Conservation (phyloP, 2,888 invertebrate genomes). For the Sclerodermus sp. region DNA sequence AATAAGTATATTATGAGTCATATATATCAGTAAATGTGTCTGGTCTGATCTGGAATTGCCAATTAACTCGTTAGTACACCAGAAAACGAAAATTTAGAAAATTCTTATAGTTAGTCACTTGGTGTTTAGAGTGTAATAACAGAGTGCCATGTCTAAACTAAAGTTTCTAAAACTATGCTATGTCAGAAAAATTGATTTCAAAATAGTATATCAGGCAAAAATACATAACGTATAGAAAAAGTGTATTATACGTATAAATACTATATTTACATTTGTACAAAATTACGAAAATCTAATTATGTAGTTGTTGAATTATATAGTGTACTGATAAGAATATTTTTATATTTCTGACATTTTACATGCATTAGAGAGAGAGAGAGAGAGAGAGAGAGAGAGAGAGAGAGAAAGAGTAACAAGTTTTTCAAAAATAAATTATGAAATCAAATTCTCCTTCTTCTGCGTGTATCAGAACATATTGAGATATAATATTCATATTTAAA, state of each 20-base stretch:
- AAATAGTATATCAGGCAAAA: conserved; percentile 28
- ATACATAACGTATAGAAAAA: conserved; percentile 14
- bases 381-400: no score
- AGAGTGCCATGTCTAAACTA: conserved; percentile 42
- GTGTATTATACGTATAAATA: conserved; percentile 4
- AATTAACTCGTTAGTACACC: conserved; percentile 26
- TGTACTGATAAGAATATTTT: no score
- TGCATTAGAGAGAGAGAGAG: no score
- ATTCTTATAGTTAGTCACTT: conserved; percentile 16
- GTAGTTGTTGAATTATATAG: conserved; percentile 1
- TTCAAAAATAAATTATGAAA: no score
- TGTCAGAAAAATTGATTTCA: conserved; percentile 20
- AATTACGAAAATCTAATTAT: not conserved
- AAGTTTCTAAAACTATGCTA: conserved; percentile 40
- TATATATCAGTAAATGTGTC: not conserved
- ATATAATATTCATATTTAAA: no score
- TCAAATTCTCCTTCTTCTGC: no score
- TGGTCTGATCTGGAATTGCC: conserved; percentile 25
- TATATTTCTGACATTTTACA: no score
- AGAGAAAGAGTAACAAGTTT: no score
- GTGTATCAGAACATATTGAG: no score
- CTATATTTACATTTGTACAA: conserved; percentile 19
- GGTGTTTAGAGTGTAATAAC: conserved; percentile 40
- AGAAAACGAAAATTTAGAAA: not conserved
- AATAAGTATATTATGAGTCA: not conserved